Conservation (phyloP, 1,140 invertebrate species). For the Lerema accius region DNA sequence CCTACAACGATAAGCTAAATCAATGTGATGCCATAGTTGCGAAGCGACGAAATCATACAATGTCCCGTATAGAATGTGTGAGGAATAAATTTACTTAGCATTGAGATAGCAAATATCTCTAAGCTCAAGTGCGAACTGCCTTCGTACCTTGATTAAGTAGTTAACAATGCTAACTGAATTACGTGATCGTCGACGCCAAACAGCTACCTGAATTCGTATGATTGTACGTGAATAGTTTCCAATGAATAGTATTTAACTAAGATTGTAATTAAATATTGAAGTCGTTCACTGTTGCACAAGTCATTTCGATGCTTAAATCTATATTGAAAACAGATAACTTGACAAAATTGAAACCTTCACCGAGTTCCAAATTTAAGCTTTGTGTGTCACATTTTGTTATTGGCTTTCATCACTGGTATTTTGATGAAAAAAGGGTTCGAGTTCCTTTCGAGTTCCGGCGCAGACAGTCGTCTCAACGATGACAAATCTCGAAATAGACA, state of each 20-base stretch:
- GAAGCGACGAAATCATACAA: slow-evolving; percentile 19
- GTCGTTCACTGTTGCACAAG: too few species aligned
- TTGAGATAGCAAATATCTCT: slow-evolving; percentile 44
- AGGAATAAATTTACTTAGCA: slow-evolving; percentile 41
- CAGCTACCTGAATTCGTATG: slow-evolving; percentile 12
- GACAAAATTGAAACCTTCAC: background rate
- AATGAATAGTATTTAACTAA: slow-evolving; percentile 23
- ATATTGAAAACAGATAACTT: too few species aligned
- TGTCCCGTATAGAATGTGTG: slow-evolving; percentile 30
- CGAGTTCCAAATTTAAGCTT: slow-evolving; percentile 28
- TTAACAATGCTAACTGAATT: slow-evolving; percentile 49
- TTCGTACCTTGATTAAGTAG: slow-evolving; percentile 54
- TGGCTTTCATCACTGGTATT: slow-evolving; percentile 50
- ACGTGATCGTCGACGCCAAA: slow-evolving; percentile 40
- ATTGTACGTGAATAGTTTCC: slow-evolving; percentile 2
- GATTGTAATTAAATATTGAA: background rate
- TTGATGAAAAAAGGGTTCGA: slow-evolving; percentile 66
- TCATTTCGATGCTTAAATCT: too few species aligned
- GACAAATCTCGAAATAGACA: slow-evolving; percentile 79
- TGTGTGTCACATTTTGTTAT: slow-evolving; percentile 44
- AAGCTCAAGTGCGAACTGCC: slow-evolving; percentile 39
- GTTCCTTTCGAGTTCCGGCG: slow-evolving; percentile 65
- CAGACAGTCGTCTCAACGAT: slow-evolving; percentile 61
- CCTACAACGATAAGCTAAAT: background rate
- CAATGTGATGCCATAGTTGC: background rate